Percentiles rank a stretch among this genome's conserved stretches.
These are phyloP conservation scores for Euplagia quadripunctaria DNA, from an alignment of 2,888 invertebrate genomes.

Conservation along the genomic window DNA sequence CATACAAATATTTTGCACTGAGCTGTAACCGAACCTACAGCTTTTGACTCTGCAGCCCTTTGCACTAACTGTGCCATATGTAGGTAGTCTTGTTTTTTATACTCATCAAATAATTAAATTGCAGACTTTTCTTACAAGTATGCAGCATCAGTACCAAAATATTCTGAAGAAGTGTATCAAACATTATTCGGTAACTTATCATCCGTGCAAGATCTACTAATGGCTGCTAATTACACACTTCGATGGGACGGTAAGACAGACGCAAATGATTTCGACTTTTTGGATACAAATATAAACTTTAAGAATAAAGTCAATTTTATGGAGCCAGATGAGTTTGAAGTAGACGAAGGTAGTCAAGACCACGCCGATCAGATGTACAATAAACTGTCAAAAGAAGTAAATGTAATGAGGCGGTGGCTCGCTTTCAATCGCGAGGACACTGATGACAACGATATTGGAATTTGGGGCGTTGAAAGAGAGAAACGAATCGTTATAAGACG, in stretches of 20 bases:
- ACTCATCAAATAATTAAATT: not conserved
- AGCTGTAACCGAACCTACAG: too few relatives aligned
- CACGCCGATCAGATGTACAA: conserved; percentile 5
- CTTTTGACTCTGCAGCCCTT: not conserved
- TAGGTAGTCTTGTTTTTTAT: not conserved
- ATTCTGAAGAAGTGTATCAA: conserved; percentile 21
- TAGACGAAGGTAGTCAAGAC: not conserved
- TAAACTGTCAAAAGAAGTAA: conserved; percentile 3
- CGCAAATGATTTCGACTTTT: not conserved
- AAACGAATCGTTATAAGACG: not conserved
- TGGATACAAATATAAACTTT: not conserved
- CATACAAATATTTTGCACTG: too few relatives aligned
- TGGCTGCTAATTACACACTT: conserved; percentile 20
- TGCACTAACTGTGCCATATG: not conserved
- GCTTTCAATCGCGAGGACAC: not conserved
- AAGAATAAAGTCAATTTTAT: not conserved
- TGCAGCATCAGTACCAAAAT: conserved; percentile 20
- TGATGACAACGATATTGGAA: not conserved
- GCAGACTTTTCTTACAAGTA: not conserved
- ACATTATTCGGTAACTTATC: conserved; percentile 34
- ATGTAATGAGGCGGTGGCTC: not conserved
- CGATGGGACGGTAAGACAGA: not conserved
- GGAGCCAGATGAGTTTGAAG: conserved; percentile 3
- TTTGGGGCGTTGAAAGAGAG: not conserved
- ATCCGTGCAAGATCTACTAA: conserved; percentile 28